Evolutionary conservation across 1,140 invertebrate genomes (phyloP), one percentile per base, ranked within the genome.

Genomic region (Diorhabda sublineata): DNA sequence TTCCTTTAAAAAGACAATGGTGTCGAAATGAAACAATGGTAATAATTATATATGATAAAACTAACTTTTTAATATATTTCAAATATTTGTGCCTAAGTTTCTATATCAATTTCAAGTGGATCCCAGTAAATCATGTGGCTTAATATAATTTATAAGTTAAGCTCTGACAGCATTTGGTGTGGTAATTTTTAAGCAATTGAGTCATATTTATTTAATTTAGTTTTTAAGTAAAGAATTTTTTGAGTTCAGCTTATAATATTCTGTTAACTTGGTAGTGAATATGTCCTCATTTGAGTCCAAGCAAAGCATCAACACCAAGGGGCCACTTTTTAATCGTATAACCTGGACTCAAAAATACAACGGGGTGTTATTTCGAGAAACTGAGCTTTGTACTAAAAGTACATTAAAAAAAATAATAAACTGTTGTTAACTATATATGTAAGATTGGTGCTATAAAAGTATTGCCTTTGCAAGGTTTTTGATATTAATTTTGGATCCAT

Each of bases 391-490:
- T 73, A 72, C 61, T 69, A 71, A 73, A 73, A 71, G 75, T 67
- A 76, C 72, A 75, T 72, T 71, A 77, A 75, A 72, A 70, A 61
- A 52, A n/a, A 52, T 52, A 52, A n/a, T 52, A 52, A 52, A 73
- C 45, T 76, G 73, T 77, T 78, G 76, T 77, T 78, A 77, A 77
- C 76, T 77, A 78, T 71, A 76, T 76, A 75, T 76, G 76, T 78
- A 77, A 77, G 75, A 73, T 72, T 79, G 77, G 77, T 79, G 77
- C 77, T 79, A 78, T 69, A 71, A 71, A 77, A 75, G 75, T 72
- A 72, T 47, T 79, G 77, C 77, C 76, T 79, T 79, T 74, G 68
- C 67, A 66, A 67, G 70, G 64, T 74, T 72, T 71, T 62, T 66
- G 52, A 59, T 47, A 68, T 64, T 56, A 7, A 56, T 64, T 64